A percentile compares a stretch with the other conserved stretches of the same genome.
Conservation (phyloP, 2,888 invertebrate genomes). For the Agriotes lineatus region DNA sequence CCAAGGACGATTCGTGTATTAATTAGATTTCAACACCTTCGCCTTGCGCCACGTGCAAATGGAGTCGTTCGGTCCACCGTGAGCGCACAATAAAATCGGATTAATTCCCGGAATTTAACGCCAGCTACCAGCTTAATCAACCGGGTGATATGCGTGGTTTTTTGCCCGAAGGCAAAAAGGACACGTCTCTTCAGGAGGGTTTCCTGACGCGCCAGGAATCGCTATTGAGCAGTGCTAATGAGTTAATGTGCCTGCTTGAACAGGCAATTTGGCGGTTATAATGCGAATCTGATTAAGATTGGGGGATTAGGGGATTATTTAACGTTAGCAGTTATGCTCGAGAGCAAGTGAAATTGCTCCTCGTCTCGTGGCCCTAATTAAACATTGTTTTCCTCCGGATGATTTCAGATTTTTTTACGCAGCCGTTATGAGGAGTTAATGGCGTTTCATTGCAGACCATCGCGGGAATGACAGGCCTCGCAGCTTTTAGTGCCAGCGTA, state of each 20-base stretch:
- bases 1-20: background rate
- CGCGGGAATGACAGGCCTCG: background rate
- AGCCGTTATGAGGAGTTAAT: background rate
- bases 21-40: background rate
- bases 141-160: no score
- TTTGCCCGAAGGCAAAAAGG: no score
- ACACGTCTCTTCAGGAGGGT: background rate
- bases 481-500: conserved; percentile 2
- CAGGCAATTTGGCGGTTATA: background rate
- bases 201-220: background rate
- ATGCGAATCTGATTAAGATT: background rate
- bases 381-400: background rate
- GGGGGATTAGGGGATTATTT: background rate
- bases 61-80: background rate
- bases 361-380: no score
- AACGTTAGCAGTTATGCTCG: no score
- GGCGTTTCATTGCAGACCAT: background rate
- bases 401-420: background rate
- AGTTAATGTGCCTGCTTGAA: conserved; percentile 16
- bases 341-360: no score
- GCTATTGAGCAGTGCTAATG: conserved; percentile 4
- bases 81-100: conserved; percentile 8
- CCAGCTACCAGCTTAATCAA: conserved; percentile 6
- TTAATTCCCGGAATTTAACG: background rate
- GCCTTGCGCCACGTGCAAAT: background rate